These are phyloP conservation scores for Phaonia tiefii DNA, from an alignment of 2,888 invertebrate genomes.

Conservation along the genomic window DNA sequence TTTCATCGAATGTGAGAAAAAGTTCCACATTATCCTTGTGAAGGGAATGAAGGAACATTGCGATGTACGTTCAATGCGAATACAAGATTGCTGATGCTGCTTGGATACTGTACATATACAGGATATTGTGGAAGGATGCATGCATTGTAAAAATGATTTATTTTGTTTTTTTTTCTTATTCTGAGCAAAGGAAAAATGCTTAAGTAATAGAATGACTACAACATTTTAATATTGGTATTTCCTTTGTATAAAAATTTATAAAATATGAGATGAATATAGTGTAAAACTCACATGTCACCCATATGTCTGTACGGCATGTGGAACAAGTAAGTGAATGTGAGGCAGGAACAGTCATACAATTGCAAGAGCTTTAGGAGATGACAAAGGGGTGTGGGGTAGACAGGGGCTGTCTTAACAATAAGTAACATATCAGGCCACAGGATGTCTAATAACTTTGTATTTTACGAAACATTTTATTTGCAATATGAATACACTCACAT, in stretches of 20 bases:
- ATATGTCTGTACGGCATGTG: slow-evolving; percentile 1
- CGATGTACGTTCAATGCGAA: too few species aligned
- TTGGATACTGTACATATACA: background rate
- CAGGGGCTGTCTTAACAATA: slow-evolving; percentile 30
- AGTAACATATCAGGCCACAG: slow-evolving; percentile 44
- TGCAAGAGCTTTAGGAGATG: slow-evolving; percentile 26
- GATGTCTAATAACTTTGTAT: slow-evolving; percentile 52
- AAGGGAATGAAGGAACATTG: too few species aligned
- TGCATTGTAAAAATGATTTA: slow-evolving; percentile 34
- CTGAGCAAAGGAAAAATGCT: slow-evolving; percentile 35
- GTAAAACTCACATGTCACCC: too few species aligned
- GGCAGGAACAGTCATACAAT: slow-evolving; percentile 33
- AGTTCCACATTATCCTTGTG: slow-evolving; percentile 21
- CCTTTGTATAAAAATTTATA: slow-evolving; percentile 27
- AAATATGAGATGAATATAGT: slow-evolving; percentile 28
- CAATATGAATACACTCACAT: slow-evolving; percentile 45
- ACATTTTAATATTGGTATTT: slow-evolving; percentile 48
- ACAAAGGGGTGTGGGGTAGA: slow-evolving; percentile 30
- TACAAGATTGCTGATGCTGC: slow-evolving; percentile 2
- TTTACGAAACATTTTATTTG: slow-evolving; percentile 54
- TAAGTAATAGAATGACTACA: slow-evolving; percentile 52
- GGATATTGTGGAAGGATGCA: background rate
- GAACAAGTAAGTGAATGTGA: background rate
- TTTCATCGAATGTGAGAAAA: background rate
- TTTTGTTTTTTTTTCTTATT: slow-evolving; percentile 11